phyloP scores from a whole-genome alignment of 2,113 vertebrate genomes.

The Gymnobelideus leadbeateri region DNA sequence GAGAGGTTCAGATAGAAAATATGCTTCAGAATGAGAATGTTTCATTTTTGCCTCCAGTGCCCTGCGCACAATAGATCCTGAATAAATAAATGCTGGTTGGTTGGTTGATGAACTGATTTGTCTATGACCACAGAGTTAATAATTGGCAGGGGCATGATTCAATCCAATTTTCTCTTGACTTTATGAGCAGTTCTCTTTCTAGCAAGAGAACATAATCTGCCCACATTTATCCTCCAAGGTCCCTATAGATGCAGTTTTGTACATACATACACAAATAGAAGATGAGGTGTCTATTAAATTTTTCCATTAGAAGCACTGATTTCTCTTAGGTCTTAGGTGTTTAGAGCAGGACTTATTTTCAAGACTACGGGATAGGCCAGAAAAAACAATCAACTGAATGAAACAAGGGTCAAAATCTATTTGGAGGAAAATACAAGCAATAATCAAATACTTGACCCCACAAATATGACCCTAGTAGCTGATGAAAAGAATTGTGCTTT shows the following conservation, averaged over 20 bases:
- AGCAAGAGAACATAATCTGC: not conserved
- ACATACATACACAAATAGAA: constrained; percentile 5
- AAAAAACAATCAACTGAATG: constrained; percentile 73
- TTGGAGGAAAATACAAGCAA: constrained; percentile 71
- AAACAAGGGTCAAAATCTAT: constrained; percentile 72
- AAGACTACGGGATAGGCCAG: constrained; percentile 64
- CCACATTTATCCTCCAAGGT: constrained; percentile 16
- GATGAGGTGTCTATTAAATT: constrained; percentile 55
- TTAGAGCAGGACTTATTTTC: constrained; percentile 61
- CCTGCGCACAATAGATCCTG: not conserved
- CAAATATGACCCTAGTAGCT: constrained; percentile 63
- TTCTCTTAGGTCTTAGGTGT: constrained; percentile 63
- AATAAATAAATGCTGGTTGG: not conserved
- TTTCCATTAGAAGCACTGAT: constrained; percentile 61
- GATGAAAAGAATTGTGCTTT: constrained; percentile 74
- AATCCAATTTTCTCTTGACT: not conserved
- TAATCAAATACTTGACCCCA: constrained; percentile 76
- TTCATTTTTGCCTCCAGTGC: not conserved
- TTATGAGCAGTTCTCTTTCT: not conserved
- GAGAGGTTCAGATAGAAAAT: not conserved
- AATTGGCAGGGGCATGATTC: not conserved
- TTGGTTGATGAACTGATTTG: not conserved
- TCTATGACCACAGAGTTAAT: not conserved
- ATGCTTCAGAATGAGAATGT: not conserved
- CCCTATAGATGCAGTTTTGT: not conserved